Evolutionary conservation across 1,140 invertebrate genomes (phyloP).

Genomic region (Meloidogyne exigua): DNA sequence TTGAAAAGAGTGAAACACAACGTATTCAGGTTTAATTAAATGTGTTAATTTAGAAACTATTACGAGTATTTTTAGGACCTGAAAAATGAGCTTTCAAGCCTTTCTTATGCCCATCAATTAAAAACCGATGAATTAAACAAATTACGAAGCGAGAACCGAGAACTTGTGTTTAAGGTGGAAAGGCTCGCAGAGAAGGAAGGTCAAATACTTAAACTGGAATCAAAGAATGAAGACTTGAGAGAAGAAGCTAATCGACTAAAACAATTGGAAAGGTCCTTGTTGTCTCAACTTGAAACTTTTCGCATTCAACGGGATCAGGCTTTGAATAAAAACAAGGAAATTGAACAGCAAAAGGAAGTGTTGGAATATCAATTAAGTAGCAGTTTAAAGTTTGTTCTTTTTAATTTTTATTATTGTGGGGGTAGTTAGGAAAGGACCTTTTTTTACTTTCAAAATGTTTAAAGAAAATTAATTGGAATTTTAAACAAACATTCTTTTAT

Average conservation of each 20-base stretch:
- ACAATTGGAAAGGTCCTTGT: conserved; percentile 20
- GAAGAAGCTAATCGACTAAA: conserved; percentile 15
- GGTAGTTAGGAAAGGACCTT: too few relatives aligned
- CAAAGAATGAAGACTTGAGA: conserved; percentile 18
- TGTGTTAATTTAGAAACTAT: too few relatives aligned
- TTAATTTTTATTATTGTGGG: too few relatives aligned
- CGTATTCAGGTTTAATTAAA: neutral
- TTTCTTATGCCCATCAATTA: conserved; percentile 22
- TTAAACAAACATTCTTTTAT: neutral
- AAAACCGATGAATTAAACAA: conserved; percentile 27
- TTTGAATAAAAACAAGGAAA: conserved; percentile 16
- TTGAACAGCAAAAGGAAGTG: too few relatives aligned
- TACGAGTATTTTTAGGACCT: conserved; percentile 24
- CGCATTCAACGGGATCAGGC: conserved; percentile 6
- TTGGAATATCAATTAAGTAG: too few relatives aligned
- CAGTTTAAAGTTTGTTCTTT: too few relatives aligned
- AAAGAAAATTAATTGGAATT: too few relatives aligned
- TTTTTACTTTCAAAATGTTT: too few relatives aligned
- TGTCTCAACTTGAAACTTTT: neutral
- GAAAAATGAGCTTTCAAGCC: conserved; percentile 16
- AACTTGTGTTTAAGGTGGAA: conserved; percentile 28
- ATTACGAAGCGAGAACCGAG: conserved; percentile 22
- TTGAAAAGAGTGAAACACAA: neutral
- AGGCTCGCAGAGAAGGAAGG: conserved; percentile 26
- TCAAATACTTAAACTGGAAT: conserved; percentile 19